Base-by-base conservation (phyloP, 2,888 invertebrate genomes). In the Desoria tigrina region DNA sequence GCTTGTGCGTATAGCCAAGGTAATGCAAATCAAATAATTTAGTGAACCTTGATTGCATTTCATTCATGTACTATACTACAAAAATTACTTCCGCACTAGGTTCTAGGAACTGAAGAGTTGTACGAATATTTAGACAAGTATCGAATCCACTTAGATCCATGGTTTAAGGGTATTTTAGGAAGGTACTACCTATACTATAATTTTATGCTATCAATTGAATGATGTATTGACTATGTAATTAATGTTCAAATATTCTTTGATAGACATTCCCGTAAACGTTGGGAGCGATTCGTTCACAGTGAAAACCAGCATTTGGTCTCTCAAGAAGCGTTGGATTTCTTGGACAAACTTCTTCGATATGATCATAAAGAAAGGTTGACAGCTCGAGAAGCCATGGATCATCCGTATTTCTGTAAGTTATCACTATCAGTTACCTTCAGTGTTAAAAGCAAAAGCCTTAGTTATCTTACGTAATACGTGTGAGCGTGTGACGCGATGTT, bases 51-150 rank as follows among this genome's bases (percentile, higher is more conserved):
- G n/a, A n/a, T n/a, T 32, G 4, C 11, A 32, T 32, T 32, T 4
- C 32, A 32, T 7, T 32, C 32, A 32, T 32, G 11, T 32, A 7
- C 32, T 11, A 11, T 32, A n/a, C n/a, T n/a, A n/a, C n/a, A 23
- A 42, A 42, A 39, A 23, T 23, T 49, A 49, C 49, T 26, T 24
- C 1, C 27, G 18, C 64, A 64, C 14, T 39, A 74, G 74, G 73
- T 99, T 81, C 87, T 99, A 82, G 99, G 99, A 80, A 99, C 99
- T 77, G 98, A 99, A 84, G 99, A 99, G 83, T 86, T 99, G 74
- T 97, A 93, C 84, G 95, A 96, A 85, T 99, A 99, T 86, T 89
- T 99, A 83, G 97, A 98, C 83, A 99, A 97, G 86, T 99, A 99
- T 85, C 95, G 97, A 84, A 98, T 99, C 84, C 97, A 98, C 84